phyloP scores from a whole-genome alignment of 2,888 invertebrate species.

The Melieria crassipennis region DNA sequence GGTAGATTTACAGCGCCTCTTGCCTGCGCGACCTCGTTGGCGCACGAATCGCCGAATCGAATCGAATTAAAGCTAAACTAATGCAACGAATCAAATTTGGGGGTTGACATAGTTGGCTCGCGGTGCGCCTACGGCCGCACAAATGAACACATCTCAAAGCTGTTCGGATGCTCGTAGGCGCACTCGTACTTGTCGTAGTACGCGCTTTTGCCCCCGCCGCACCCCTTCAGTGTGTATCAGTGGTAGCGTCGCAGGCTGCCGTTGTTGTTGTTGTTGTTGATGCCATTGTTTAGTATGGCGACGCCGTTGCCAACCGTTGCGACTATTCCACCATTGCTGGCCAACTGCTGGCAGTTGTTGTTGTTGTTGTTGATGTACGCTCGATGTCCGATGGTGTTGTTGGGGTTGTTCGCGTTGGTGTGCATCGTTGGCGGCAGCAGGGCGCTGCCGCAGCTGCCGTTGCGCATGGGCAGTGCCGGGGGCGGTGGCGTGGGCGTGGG shows the following conservation, averaged over 20 bases:
- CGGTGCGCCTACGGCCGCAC: slow-evolving; percentile 37
- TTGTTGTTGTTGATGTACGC: slow-evolving; percentile 49
- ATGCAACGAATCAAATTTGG: too few relatives aligned
- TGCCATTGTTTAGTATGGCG: slow-evolving; percentile 45
- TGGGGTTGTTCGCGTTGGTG: slow-evolving; percentile 48
- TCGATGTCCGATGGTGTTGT: slow-evolving; percentile 60
- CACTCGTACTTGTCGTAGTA: slow-evolving; percentile 43
- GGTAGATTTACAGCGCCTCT: slow-evolving; percentile 22
- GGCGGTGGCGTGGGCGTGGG: slow-evolving; percentile 62
- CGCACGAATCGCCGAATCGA: too few relatives aligned
- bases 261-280: slow-evolving; percentile 52
- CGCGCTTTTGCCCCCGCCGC: slow-evolving; percentile 32
- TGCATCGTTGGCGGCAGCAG: slow-evolving; percentile 41
- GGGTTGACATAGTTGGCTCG: neutral
- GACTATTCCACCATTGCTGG: slow-evolving; percentile 32
- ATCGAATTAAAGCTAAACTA: too few relatives aligned
- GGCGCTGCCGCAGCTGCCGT: slow-evolving; percentile 50
- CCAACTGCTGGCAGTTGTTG: slow-evolving; percentile 32
- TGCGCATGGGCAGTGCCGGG: slow-evolving; percentile 63
- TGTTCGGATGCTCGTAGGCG: slow-evolving; percentile 29
- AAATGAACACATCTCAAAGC: slow-evolving; percentile 56
- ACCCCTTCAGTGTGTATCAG: slow-evolving; percentile 60
- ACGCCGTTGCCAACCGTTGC: slow-evolving; percentile 16
- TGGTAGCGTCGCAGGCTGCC: slow-evolving; percentile 61
- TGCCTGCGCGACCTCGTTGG: too few relatives aligned